Evolutionary conservation across 2,797 vertebrate genomes (phyloP), one percentile per base, ranked within the genome.

Genomic region (Cheirogaleus major): DNA sequence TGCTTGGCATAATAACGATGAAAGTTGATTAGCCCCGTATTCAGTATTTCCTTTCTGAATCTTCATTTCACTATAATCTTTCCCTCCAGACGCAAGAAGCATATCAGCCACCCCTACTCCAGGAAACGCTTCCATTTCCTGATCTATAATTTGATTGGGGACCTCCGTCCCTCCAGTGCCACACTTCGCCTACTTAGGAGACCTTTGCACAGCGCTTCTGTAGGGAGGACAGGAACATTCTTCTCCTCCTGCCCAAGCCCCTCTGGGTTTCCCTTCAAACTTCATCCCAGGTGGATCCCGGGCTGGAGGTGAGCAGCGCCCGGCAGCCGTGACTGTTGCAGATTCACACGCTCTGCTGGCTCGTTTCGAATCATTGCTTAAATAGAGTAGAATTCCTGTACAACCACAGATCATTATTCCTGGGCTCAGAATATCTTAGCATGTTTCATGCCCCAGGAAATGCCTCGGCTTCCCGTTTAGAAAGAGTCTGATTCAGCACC

Each of bases 21-120:
- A 41, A 67, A 57, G 81, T 59, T 86, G 55, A 91, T 76, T 57
- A 52, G 50, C 35, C 48, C 57, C 3, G 52, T n/a, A 8, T 82
- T 95, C 63, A 7, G 35, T n/a, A 13, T 79, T 95, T 88, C 65
- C 63, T 91, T 73, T 89, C 13, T 48, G 75, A 87, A 35, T 72
- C 69, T 45, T 78, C 38, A 0, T 11, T 13, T 87, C 65, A 25
- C 43, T 95, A 2, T 43, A 63, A 15, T 69, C 80, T 96, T 95
- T 73, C 81, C 72, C 65, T 95, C 11, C 50, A 32, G 63, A 75
- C 32, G 7, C 6, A 25, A 75, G 55, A 61, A 35, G 41, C 35
- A 17, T 9, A 14, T 65, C n/a, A 80, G 30, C 84, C 41, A 32
- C 65, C 25, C 73, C 15, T 27, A 45, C 67, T 91, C 67, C 32